Percentiles rank a stretch among this genome's conserved stretches.
Conservation (phyloP, 2,113 vertebrate genomes). For the crab-eating macaque (Macaca fascicularis) region DNA sequence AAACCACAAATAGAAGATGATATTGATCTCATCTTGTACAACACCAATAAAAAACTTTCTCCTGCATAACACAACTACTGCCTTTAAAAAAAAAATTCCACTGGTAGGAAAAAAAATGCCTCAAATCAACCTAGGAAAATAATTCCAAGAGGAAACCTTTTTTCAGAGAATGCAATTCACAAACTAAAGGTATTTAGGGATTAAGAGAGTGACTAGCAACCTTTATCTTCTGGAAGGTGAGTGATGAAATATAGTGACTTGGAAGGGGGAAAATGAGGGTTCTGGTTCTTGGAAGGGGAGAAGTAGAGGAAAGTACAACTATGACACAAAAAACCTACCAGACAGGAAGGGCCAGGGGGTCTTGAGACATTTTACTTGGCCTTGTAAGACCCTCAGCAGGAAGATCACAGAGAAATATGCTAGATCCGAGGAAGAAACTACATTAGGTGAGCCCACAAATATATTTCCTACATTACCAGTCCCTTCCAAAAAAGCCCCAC, state of each 20-base stretch:
- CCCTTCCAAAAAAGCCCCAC: background rate
- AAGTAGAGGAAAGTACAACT: background rate
- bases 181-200: background rate
- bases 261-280: background rate
- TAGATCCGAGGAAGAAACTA: background rate
- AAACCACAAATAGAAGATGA: background rate
- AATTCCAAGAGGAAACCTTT: background rate
- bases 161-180: background rate
- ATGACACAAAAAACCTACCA: background rate
- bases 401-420: background rate
- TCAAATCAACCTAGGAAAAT: background rate
- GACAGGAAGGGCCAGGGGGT: background rate
- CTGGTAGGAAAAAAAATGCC: background rate
- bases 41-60: background rate
- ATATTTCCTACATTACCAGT: background rate
- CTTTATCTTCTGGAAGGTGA: background rate
- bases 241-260: background rate
- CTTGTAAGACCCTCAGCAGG: background rate
- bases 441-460: background rate
- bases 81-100: background rate
- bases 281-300: background rate
- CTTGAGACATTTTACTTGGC: background rate
- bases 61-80: background rate
- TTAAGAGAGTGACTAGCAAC: background rate
- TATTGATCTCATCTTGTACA: background rate